Evolutionary conservation across 2,888 invertebrate genomes (phyloP), one percentile per base, ranked within the genome.

Genomic region (Xestobium rufovillosum): DNA sequence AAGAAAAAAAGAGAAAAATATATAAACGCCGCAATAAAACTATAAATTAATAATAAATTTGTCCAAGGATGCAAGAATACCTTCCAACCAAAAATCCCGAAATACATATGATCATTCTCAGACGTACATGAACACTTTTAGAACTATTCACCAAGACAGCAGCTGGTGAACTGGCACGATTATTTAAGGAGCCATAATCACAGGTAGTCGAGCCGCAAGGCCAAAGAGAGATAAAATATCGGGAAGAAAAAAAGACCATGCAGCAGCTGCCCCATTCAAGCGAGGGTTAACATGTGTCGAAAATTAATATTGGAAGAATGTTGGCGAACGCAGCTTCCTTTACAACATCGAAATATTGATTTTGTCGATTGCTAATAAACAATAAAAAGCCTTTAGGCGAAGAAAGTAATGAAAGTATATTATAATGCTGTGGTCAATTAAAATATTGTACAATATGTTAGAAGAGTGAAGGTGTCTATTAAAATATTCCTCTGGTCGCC

Each of bases 21-120:
- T n/a, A n/a, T n/a, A n/a, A n/a, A n/a, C n/a, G n/a, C n/a, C n/a
- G n/a, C n/a, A n/a, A n/a, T n/a, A n/a, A n/a, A n/a, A n/a, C n/a
- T n/a, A n/a, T n/a, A n/a, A n/a, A n/a, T n/a, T n/a, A n/a, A n/a
- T n/a, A n/a, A n/a, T n/a, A n/a, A n/a, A n/a, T n/a, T n/a, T n/a
- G n/a, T n/a, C n/a, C n/a, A n/a, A n/a, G n/a, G n/a, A n/a, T n/a
- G n/a, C n/a, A n/a, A n/a, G 27, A 13, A 15, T 59, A 69, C 71
- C 70, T 71, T 66, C 69, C 71, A 60, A 66, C 70, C 61, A 70
- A 66, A 68, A 74, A 74, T 63, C 74, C 74, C 36, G 74, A 74
- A 57, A 74, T 73, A 56, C 74, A 74, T 58, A 74, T 73, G 54
- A 74, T 70, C 74, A 74, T 74, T 43, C 53, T 65, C 23, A 14